Percentiles rank a stretch among this genome's conserved stretches.
These are phyloP conservation scores for Coptotermes formosanus DNA, from an alignment of 1,140 invertebrate genomes.

Conservation along the genomic window DNA sequence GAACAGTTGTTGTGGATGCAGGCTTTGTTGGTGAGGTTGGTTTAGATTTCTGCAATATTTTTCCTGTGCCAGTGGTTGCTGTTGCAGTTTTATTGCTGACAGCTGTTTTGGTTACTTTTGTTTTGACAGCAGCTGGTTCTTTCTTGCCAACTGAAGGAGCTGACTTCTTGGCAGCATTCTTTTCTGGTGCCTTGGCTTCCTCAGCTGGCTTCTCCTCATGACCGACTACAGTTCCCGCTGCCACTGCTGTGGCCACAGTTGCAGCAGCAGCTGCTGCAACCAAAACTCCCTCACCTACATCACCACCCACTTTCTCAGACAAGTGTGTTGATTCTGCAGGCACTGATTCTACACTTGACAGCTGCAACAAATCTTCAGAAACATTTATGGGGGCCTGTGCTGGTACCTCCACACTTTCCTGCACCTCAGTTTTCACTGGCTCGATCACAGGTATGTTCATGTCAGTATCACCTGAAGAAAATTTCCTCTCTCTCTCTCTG, in stretches of 20 bases:
- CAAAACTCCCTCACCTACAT: neutral
- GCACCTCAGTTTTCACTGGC: no score
- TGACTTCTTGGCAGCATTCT: slow-evolving; percentile 31
- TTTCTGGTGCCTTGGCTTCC: slow-evolving; percentile 35
- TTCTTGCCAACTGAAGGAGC: slow-evolving; percentile 40
- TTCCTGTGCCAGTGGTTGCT: slow-evolving; percentile 15
- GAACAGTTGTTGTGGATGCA: slow-evolving; percentile 30
- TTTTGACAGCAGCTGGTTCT: slow-evolving; percentile 32
- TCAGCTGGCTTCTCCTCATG: slow-evolving; percentile 38
- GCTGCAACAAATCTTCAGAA: neutral
- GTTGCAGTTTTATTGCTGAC: slow-evolving; percentile 28
- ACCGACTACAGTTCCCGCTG: slow-evolving; percentile 40
- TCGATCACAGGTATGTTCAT: no score
- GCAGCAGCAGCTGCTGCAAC: neutral
- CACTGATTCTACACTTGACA: neutral
- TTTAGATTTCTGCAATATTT: slow-evolving; percentile 33
- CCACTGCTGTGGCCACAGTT: slow-evolving; percentile 39
- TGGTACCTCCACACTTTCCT: neutral
- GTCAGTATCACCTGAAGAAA: no score
- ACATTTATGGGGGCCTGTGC: neutral
- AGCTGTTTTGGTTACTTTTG: slow-evolving; percentile 41
- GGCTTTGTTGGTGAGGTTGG: slow-evolving; percentile 37
- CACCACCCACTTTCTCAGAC: neutral
- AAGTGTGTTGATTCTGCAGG: neutral
- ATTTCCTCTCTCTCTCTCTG: no score